A percentile compares a stretch with the other conserved stretches of the same genome.
phyloP scores from a whole-genome alignment of 1,140 invertebrate species.

The Leptinotarsa defecta region DNA sequence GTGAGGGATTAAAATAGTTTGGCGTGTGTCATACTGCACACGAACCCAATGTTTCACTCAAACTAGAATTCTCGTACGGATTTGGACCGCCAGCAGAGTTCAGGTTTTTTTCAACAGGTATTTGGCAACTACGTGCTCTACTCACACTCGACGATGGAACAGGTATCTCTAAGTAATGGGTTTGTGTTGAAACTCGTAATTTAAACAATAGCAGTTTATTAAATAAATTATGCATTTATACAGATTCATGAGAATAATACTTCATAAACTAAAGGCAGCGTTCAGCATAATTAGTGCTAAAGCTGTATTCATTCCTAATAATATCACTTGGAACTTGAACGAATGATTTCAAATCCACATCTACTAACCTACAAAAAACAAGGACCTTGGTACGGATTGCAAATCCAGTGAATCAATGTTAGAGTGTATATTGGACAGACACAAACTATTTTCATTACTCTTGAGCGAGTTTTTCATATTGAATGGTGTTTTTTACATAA shows the following conservation, averaged over 20 bases:
- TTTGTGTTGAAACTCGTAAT: conserved; percentile 40
- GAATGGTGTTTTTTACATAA: not conserved
- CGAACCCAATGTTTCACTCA: conserved; percentile 41
- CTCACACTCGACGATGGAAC: too few relatives aligned
- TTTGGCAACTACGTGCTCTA: not conserved
- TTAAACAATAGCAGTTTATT: conserved; percentile 50
- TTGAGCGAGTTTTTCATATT: not conserved
- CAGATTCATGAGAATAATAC: conserved; percentile 43
- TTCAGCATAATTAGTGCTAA: conserved; percentile 49
- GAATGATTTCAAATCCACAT: conserved; percentile 37
- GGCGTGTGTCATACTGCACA: conserved; percentile 50
- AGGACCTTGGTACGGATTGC: conserved; percentile 28
- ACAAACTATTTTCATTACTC: conserved; percentile 26
- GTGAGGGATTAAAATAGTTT: conserved; percentile 55
- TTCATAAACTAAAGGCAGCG: conserved; percentile 41
- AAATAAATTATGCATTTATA: conserved; percentile 48
- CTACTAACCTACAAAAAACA: conserved; percentile 31
- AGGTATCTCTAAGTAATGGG: not conserved
- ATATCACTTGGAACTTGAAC: conserved; percentile 55
- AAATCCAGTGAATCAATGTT: conserved; percentile 37
- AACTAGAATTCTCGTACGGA: conserved; percentile 28
- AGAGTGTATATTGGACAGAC: conserved; percentile 15
- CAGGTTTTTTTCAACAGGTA: not conserved
- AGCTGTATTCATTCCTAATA: conserved; percentile 52
- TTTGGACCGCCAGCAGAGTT: conserved; percentile 21